Conservation (phyloP, 2,888 invertebrate genomes). For the Sphaeridia pumilis region DNA sequence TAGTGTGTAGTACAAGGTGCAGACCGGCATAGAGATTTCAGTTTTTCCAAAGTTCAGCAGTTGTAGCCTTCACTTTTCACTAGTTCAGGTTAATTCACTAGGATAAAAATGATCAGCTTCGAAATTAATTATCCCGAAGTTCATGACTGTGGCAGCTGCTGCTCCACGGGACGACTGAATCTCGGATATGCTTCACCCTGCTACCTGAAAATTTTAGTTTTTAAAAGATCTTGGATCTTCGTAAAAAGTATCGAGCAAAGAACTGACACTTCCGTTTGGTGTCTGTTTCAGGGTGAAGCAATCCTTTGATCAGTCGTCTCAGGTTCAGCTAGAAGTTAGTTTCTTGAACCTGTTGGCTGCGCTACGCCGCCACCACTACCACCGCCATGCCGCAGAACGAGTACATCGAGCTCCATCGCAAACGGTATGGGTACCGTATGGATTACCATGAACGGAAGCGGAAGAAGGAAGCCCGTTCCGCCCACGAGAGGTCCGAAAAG, state of each 20-base stretch:
- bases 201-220: slow-evolving; percentile 1
- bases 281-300: slow-evolving; percentile 15
- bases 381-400: slow-evolving; percentile 96
- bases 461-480: slow-evolving; percentile 88
- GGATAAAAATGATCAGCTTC: too few relatives aligned
- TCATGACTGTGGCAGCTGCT: slow-evolving; percentile 2
- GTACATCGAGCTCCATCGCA: slow-evolving; percentile 95
- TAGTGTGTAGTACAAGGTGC: too few relatives aligned
- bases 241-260: not conserved
- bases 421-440: slow-evolving; percentile 86
- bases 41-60: too few relatives aligned
- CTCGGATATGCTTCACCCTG: slow-evolving; percentile 14
- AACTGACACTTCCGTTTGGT: slow-evolving; percentile 12
- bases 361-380: too few relatives aligned
- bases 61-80: too few relatives aligned
- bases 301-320: too few relatives aligned
- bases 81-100: too few relatives aligned
- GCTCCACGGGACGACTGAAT: slow-evolving; percentile 1
- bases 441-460: slow-evolving; percentile 96
- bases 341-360: too few relatives aligned
- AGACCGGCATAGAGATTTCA: too few relatives aligned
- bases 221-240: not conserved
- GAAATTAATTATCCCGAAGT: too few relatives aligned
- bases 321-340: too few relatives aligned
- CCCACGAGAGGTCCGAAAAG: slow-evolving; percentile 79